Conservation (phyloP, 2,888 invertebrate species). For the Netelia melanura region DNA sequence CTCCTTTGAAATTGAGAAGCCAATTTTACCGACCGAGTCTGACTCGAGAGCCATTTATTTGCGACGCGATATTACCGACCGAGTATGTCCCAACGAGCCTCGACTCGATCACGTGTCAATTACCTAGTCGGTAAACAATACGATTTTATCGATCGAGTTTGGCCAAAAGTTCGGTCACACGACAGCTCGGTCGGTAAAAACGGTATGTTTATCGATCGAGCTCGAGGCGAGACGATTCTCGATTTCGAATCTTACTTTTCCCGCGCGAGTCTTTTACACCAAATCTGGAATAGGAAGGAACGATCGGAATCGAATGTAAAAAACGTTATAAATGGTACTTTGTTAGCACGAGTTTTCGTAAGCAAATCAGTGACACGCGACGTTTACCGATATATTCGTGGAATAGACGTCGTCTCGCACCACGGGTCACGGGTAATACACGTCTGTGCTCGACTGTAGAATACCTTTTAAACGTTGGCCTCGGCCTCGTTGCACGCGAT, state of each 20-base stretch:
- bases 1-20: too few relatives aligned
- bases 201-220: too few relatives aligned
- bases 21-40: too few relatives aligned
- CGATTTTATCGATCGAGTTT: too few relatives aligned
- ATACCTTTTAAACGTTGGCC: conserved; percentile 50
- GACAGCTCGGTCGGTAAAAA: too few relatives aligned
- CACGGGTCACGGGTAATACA: conserved; percentile 72
- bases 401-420: conserved; percentile 76
- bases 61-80: too few relatives aligned
- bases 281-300: conserved; percentile 64
- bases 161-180: too few relatives aligned
- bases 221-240: too few relatives aligned
- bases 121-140: too few relatives aligned
- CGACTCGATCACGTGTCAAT: too few relatives aligned
- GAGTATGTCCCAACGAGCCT: too few relatives aligned
- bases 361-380: conserved; percentile 73
- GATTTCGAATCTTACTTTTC: neutral
- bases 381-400: conserved; percentile 78
- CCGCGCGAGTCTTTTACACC: neutral
- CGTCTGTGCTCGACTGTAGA: conserved; percentile 63
- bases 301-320: conserved; percentile 46
- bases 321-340: conserved; percentile 43
- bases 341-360: conserved; percentile 65
- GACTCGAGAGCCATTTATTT: too few relatives aligned
- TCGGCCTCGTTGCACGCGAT: conserved; percentile 53